A percentile compares a stretch with the other conserved stretches of the same genome.
phyloP scores from a whole-genome alignment of 2,113 vertebrate genomes.

The Zeus faber region DNA sequence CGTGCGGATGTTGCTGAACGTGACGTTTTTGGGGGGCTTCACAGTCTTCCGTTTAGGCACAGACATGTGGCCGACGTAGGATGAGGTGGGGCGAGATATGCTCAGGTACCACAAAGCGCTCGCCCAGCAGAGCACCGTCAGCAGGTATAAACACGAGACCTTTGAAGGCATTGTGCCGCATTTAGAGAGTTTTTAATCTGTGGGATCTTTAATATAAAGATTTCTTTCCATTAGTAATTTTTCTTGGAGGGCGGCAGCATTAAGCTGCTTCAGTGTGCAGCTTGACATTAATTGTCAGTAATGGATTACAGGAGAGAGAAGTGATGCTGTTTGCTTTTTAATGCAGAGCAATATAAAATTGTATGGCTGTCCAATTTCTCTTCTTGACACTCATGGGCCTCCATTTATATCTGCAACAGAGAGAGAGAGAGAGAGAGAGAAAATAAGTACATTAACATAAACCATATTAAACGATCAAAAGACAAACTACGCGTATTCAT shows the following conservation, averaged over 20 bases:
- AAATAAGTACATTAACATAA: constrained; percentile 25
- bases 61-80: constrained; percentile 84
- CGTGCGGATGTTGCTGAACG: constrained; percentile 94
- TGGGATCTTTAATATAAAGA: constrained; percentile 65
- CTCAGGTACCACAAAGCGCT: constrained; percentile 97
- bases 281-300: constrained; percentile 72
- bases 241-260: constrained; percentile 75
- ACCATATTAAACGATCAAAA: constrained; percentile 1
- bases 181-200: constrained; percentile 72
- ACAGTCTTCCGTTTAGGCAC: constrained; percentile 77
- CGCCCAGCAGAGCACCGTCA: constrained; percentile 98
- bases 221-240: constrained; percentile 67
- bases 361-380: constrained; percentile 34
- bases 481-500: constrained; percentile 10
- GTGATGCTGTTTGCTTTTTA: constrained; percentile 43
- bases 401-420: constrained; percentile 72
- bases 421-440: constrained; percentile 28
- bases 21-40: constrained; percentile 81
- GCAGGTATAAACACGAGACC: constrained; percentile 92
- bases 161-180: constrained; percentile 94
- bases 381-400: constrained; percentile 43
- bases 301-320: constrained; percentile 51
- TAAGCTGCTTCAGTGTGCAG: constrained; percentile 71
- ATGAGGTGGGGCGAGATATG: constrained; percentile 87
- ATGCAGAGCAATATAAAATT: constrained; percentile 37